phyloP scores from a whole-genome alignment of 1,140 invertebrate species.

The Nautilus pompilius region DNA sequence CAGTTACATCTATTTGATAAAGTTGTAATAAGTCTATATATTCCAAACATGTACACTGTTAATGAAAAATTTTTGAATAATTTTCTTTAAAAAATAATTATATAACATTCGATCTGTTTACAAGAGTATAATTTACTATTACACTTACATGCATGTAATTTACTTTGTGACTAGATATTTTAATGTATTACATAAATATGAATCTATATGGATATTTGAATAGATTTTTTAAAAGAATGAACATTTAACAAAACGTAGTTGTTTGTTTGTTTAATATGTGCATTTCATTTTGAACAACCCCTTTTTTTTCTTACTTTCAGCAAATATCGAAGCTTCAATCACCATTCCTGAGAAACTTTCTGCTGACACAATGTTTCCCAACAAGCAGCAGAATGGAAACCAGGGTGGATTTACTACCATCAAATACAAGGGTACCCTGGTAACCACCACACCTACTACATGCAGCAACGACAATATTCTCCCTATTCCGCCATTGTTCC shows the following conservation, averaged over 20 bases:
- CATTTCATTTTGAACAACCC: too few species aligned
- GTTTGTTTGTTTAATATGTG: conserved; percentile 5
- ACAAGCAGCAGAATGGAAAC: conserved; percentile 5
- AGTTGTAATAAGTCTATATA: too few species aligned
- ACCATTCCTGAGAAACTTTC: conserved; percentile 38
- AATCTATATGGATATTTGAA: background rate
- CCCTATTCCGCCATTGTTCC: conserved; percentile 25
- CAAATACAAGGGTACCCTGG: conserved; percentile 53
- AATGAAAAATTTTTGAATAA: too few species aligned
- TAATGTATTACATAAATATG: conserved; percentile 10
- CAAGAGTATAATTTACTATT: conserved; percentile 9
- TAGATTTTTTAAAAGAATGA: background rate
- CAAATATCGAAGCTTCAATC: conserved; percentile 36
- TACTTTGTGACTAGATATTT: conserved; percentile 2
- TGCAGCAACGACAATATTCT: conserved; percentile 23
- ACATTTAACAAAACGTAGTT: conserved; percentile 53
- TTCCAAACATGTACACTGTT: too few species aligned
- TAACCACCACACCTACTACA: conserved; percentile 39
- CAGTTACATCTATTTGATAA: too few species aligned
- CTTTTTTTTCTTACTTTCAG: conserved; percentile 24
- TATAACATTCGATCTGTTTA: too few species aligned
- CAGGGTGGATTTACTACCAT: conserved; percentile 38
- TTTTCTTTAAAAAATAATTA: too few species aligned
- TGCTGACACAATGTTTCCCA: conserved; percentile 27
- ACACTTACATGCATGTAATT: conserved; percentile 6